These are phyloP conservation scores for Clarias platycephalus DNA, from an alignment of 2,797 vertebrate genomes.

Conservation along the genomic window DNA sequence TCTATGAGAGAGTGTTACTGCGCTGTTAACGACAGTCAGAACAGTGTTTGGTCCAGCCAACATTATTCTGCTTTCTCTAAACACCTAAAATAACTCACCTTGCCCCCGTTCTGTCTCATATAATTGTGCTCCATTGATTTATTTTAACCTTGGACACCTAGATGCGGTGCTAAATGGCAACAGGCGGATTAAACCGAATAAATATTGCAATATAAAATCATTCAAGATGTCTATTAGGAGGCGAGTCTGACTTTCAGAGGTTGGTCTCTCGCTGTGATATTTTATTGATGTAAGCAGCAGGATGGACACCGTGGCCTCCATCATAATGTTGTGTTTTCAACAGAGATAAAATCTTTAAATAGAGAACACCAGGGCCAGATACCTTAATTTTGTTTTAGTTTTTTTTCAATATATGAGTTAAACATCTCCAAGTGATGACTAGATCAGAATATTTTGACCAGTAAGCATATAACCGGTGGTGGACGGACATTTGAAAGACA, in stretches of 20 bases:
- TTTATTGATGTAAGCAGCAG: slow-evolving; percentile 58
- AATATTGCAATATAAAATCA: slow-evolving; percentile 69
- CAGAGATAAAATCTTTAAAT: background rate
- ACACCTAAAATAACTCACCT: slow-evolving; percentile 55
- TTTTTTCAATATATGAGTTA: background rate
- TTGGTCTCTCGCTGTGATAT: slow-evolving; percentile 24
- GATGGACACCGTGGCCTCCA: slow-evolving; percentile 54
- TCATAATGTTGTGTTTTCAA: slow-evolving; percentile 54
- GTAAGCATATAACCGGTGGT: background rate
- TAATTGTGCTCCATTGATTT: slow-evolving; percentile 74
- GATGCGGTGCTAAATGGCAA: slow-evolving; percentile 68
- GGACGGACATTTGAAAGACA: slow-evolving; percentile 15
- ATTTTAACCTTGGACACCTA: slow-evolving; percentile 58
- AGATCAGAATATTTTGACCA: background rate
- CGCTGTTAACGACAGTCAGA: slow-evolving; percentile 28
- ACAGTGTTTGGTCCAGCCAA: slow-evolving; percentile 22
- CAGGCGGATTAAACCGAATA: slow-evolving; percentile 68
- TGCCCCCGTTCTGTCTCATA: slow-evolving; percentile 60
- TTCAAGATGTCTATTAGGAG: slow-evolving; percentile 56
- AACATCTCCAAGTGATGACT: background rate
- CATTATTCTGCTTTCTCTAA: slow-evolving; percentile 30
- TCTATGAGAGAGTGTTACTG: slow-evolving; percentile 1
- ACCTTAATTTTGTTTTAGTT: background rate
- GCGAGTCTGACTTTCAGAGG: slow-evolving; percentile 57
- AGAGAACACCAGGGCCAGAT: too few relatives aligned